phyloP scores from a whole-genome alignment of 2,797 vertebrate genomes.

The Protonibea diacanthus region DNA sequence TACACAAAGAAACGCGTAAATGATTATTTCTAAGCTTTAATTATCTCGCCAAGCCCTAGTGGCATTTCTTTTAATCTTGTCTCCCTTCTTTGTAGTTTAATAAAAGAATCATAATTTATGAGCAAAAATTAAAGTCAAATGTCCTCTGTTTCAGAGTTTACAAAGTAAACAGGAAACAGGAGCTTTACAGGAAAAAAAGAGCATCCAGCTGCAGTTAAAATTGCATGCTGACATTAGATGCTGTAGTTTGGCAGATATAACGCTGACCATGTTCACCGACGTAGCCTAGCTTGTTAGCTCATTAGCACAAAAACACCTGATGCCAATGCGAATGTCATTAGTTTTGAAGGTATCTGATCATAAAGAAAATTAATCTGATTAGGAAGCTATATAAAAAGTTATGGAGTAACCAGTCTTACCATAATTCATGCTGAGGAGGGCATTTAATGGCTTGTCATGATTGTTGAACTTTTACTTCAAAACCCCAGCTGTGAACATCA shows the following conservation, averaged over 20 bases:
- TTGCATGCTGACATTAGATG: not conserved
- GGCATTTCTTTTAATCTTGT: not conserved
- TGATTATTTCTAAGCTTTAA: not conserved
- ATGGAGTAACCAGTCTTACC: too few species aligned
- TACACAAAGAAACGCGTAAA: conserved; percentile 14
- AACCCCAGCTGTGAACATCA: not conserved
- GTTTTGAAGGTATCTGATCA: too few species aligned
- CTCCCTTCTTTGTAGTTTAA: not conserved
- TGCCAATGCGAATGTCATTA: not conserved
- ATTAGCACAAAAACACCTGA: not conserved
- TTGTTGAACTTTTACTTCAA: not conserved
- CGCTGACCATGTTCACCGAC: too few species aligned
- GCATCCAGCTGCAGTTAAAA: too few species aligned
- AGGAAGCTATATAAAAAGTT: too few species aligned
- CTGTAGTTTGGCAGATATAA: too few species aligned
- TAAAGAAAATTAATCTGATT: too few species aligned
- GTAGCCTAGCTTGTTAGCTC: too few species aligned
- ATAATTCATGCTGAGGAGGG: too few species aligned
- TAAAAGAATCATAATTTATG: too few species aligned
- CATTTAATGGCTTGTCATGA: not conserved
- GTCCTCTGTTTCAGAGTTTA: not conserved
- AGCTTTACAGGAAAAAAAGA: not conserved
- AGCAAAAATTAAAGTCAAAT: not conserved
- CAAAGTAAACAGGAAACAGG: too few species aligned
- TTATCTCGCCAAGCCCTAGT: not conserved